Evolutionary conservation across 2,888 invertebrate genomes (phyloP).

Genomic region (Dasysyrphus albostriatus): DNA sequence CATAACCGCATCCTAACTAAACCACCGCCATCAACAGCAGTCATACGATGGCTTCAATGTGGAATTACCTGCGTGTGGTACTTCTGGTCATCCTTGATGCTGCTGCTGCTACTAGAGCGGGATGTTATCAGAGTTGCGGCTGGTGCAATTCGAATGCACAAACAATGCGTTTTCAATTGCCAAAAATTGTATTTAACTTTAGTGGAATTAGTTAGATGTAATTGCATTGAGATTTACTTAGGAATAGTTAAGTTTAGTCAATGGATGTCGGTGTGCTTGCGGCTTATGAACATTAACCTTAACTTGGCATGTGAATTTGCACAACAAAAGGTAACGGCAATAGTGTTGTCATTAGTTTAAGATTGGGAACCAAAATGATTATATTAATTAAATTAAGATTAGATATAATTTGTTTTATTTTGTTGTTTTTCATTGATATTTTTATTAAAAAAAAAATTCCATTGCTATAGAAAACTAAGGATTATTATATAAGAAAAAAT

Average conservation of each 20-base stretch:
- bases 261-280: slow-evolving; percentile 31
- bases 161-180: slow-evolving; percentile 68
- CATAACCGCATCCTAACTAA: slow-evolving; percentile 25
- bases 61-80: slow-evolving; percentile 36
- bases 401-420: neutral
- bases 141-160: slow-evolving; percentile 27
- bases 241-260: slow-evolving; percentile 42
- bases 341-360: slow-evolving; percentile 44
- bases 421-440: neutral
- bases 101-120: neutral
- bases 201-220: slow-evolving; percentile 69
- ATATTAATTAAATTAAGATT: neutral
- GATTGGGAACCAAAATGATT: slow-evolving; percentile 38
- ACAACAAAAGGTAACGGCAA: slow-evolving; percentile 33
- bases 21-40: slow-evolving; percentile 42
- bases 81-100: slow-evolving; percentile 3
- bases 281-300: slow-evolving; percentile 24
- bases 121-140: neutral
- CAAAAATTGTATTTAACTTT: slow-evolving; percentile 73
- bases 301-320: slow-evolving; percentile 16
- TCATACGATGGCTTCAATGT: slow-evolving; percentile 52
- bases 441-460: neutral
- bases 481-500: no score
- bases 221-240: slow-evolving; percentile 65
- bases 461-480: no score